Conservation (phyloP, 2,113 vertebrate species). For the Phylloscopus whistleri region DNA sequence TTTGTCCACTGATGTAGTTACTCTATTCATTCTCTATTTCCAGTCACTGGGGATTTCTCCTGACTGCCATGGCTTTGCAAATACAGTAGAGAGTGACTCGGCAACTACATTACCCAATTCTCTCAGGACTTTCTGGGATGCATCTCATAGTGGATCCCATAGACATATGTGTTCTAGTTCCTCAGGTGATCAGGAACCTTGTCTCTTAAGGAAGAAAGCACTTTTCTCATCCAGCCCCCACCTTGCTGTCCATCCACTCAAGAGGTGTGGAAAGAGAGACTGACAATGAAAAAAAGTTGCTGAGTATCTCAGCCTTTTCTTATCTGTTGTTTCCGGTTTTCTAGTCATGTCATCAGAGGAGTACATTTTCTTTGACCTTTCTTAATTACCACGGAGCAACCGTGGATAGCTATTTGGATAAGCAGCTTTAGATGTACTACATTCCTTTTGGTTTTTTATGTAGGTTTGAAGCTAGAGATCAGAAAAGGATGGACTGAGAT, state of each 20-base stretch:
- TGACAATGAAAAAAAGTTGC: neutral
- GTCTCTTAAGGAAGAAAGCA: neutral
- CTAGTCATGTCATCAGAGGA: fast-evolving
- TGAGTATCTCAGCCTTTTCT: neutral
- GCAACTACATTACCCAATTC: neutral
- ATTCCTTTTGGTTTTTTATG: neutral
- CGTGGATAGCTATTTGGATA: neutral
- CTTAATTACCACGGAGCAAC: neutral
- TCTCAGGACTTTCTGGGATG: neutral
- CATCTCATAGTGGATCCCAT: neutral
- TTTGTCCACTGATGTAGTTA: neutral
- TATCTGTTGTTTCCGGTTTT: neutral
- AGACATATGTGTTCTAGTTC: neutral
- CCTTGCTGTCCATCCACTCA: neutral
- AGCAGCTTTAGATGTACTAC: neutral
- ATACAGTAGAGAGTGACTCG: neutral
- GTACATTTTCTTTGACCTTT: neutral
- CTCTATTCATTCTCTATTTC: neutral
- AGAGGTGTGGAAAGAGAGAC: neutral
- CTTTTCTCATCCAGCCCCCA: neutral
- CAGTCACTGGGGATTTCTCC: neutral
- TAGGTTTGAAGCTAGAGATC: neutral
- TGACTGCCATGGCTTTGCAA: neutral
- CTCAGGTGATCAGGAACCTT: neutral
- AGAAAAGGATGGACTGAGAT: neutral